Percentiles rank a stretch among this genome's conserved stretches.
Conservation (phyloP, 2,113 vertebrate genomes). For the Boulengeromyrus knoepffleri region DNA sequence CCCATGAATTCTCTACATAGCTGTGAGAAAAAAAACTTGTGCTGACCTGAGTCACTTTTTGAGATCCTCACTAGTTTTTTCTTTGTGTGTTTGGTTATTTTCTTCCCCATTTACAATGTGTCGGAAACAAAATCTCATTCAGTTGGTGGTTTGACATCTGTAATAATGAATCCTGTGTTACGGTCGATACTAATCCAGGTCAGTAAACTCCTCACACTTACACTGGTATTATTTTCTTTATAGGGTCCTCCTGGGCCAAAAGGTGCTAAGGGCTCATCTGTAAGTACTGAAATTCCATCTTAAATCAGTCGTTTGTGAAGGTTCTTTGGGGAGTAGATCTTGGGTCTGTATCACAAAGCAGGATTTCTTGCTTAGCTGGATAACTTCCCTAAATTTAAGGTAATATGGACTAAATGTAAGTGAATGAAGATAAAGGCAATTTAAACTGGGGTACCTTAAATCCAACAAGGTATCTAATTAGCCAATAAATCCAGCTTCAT, state of each 20-base stretch:
- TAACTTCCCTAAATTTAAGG: not conserved
- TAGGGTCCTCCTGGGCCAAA: slow-evolving; percentile 81
- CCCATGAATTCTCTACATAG: not conserved
- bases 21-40: not conserved
- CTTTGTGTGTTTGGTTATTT: not conserved
- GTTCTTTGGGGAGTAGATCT: not conserved
- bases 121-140: not conserved
- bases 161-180: not conserved
- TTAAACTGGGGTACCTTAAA: not conserved
- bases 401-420: not conserved
- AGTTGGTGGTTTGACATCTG: not conserved
- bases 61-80: not conserved
- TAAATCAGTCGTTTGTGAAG: not conserved
- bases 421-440: not conserved
- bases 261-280: slow-evolving; percentile 74
- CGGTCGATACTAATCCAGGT: not conserved
- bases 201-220: not conserved
- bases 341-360: not conserved
- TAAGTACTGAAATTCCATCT: slow-evolving; percentile 46
- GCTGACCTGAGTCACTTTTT: not conserved
- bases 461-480: not conserved
- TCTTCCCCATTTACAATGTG: not conserved
- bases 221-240: not conserved
- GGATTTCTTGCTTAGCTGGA: not conserved
- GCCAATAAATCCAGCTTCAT: not conserved